A percentile compares a stretch with the other conserved stretches of the same genome.
Conservation (phyloP, 2,888 invertebrate genomes). For the Epirrita christyi region DNA sequence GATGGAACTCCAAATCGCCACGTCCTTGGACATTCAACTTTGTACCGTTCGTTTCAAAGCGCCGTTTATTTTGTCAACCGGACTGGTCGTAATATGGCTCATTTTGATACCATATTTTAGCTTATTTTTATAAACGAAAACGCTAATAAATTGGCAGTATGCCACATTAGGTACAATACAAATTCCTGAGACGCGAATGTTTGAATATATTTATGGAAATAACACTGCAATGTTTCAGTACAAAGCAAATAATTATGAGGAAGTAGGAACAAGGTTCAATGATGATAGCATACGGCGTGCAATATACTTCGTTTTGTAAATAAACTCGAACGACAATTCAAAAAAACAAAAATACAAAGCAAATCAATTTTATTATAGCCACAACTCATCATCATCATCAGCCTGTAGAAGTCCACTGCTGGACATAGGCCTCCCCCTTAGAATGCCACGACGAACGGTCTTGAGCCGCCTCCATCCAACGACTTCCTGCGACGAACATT, state of each 20-base stretch:
- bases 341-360: too few species aligned
- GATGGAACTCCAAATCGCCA: conserved; percentile 41
- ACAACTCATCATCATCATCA: too few species aligned
- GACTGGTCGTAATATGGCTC: conserved; percentile 19
- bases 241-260: conserved; percentile 37
- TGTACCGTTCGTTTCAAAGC: conserved; percentile 49
- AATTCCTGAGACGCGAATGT: conserved; percentile 6
- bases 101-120: conserved; percentile 12
- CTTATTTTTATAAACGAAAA: conserved; percentile 11
- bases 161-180: conserved; percentile 1
- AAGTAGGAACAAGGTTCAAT: conserved; percentile 35
- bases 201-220: conserved; percentile 20
- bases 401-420: too few species aligned
- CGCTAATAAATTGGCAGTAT: conserved; percentile 4
- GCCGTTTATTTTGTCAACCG: conserved; percentile 30
- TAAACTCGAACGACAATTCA: too few species aligned
- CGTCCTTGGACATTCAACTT: conserved; percentile 52
- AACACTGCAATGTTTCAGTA: conserved; percentile 31
- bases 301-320: conserved; percentile 21
- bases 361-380: conserved; percentile 29
- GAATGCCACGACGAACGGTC: too few species aligned
- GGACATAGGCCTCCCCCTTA: too few species aligned
- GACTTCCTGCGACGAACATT: too few species aligned
- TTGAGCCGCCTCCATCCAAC: too few species aligned
- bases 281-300: conserved; percentile 26